Base-by-base conservation (phyloP, 1,140 invertebrate genomes). In the Bombus haemorrhoidalis region DNA sequence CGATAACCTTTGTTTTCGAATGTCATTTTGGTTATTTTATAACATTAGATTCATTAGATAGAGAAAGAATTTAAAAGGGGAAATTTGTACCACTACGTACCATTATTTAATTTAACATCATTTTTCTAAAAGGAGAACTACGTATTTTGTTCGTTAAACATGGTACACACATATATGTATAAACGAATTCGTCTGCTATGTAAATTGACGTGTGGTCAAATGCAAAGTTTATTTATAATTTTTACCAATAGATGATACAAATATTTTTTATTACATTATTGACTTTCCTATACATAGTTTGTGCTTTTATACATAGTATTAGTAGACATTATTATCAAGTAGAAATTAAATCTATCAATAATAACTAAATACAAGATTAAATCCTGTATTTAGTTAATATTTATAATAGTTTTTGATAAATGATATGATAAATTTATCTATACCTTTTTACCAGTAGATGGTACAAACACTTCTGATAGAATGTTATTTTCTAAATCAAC, bases 161-260 rank as follows among this genome's bases (percentile, higher is more conserved):
- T 41, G 1, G 22, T 34, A 18, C 15, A 28, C 10, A 12, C 12
- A 66, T 32, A 32, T 25, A 37, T 15, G 1, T 12, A 34, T 8
- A 10, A 37, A 37, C 0, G 18, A 37, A 37, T 68, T 68, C 10
- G 32, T 37, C 32, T 37, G 18, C 3, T 37, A 68, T 10, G 9
- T 37, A 34, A 34, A 66, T 62, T n/a, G 12, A n/a, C 34, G 68
- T 9, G 18, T 8, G 34, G 10, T 72, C 59, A 43, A 74, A 74
- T 47, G 57, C 64, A 6, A 59, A 43, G 75, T 79, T 69, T 71
- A 64, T 77, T 53, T 68, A 22, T 12, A 32, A 32, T 18, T 41
- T 57, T 83, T 83, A 77, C 34, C 81, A 4, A 28, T 41, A 18
- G 28, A 77, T n/a, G 81, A 13, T 69, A 78, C 0, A 32, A 43